phyloP scores from a whole-genome alignment of 2,113 vertebrate species.

The Solea senegalensis region DNA sequence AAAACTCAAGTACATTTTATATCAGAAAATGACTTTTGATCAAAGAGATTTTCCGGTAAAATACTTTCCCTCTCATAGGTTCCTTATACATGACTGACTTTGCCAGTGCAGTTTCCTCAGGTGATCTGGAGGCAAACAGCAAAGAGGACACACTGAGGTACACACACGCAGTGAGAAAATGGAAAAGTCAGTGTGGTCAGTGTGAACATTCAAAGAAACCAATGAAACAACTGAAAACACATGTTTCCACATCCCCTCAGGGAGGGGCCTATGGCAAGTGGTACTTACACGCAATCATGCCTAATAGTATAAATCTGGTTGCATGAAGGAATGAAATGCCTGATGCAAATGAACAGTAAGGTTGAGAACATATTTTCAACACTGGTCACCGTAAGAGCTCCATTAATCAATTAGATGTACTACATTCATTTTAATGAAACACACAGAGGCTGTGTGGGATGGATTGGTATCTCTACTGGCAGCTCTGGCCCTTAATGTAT shows the following conservation, averaged over 20 bases:
- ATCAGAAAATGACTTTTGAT: too few relatives aligned
- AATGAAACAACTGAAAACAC: conserved; percentile 65
- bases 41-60: too few relatives aligned
- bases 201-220: conserved; percentile 40
- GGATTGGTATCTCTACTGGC: conserved; percentile 25
- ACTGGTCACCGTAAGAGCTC: conserved; percentile 4
- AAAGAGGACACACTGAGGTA: background rate
- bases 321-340: conserved; percentile 28
- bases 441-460: background rate
- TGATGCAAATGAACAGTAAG: conserved; percentile 8
- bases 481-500: conserved; percentile 19
- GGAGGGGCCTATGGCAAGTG: conserved; percentile 29
- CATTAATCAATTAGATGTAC: conserved; percentile 38
- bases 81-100: background rate
- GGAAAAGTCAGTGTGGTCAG: conserved; percentile 45
- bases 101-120: background rate
- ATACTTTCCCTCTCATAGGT: too few relatives aligned
- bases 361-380: conserved; percentile 9
- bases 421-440: conserved; percentile 38
- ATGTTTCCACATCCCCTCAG: conserved; percentile 46
- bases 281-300: conserved; percentile 54
- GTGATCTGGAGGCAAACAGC: conserved; percentile 18
- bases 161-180: conserved; percentile 30
- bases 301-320: conserved; percentile 39
- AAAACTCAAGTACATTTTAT: too few relatives aligned